Percentiles rank a stretch among this genome's conserved stretches.
Conservation (phyloP, 2,797 vertebrate genomes). For the Falco novaeseelandiae region DNA sequence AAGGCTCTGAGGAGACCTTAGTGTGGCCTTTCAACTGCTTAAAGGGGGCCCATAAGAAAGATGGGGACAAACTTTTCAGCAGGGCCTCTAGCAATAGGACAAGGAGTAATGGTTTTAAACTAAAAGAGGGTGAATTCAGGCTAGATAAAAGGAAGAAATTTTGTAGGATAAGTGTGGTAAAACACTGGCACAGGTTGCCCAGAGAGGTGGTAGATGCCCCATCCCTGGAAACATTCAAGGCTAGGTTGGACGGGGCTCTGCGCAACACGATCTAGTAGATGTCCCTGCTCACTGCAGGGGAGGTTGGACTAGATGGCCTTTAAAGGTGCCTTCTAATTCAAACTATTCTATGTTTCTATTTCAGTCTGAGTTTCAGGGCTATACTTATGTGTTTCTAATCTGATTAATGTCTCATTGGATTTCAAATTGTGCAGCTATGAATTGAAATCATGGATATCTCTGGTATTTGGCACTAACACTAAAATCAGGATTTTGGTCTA, state of each 20-base stretch:
- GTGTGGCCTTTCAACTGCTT: neutral
- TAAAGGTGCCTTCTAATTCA: neutral
- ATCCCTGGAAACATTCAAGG: neutral
- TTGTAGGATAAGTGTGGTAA: neutral
- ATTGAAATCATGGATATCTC: neutral
- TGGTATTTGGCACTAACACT: neutral
- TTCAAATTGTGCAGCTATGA: neutral
- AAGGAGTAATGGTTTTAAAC: neutral
- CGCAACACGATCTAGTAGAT: neutral
- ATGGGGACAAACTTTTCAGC: neutral
- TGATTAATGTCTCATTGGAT: neutral
- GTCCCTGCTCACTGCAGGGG: neutral
- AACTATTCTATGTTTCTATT: neutral
- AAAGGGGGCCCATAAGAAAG: neutral
- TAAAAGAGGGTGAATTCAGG: neutral
- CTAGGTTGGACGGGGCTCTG: neutral
- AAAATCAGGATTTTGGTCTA: neutral
- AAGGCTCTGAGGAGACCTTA: no score
- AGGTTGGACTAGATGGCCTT: neutral
- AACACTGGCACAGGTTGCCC: neutral
- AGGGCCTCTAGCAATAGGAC: neutral
- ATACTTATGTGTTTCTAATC: neutral
- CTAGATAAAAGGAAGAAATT: neutral
- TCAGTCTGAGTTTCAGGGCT: neutral
- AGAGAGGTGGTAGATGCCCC: neutral